Percentiles rank a stretch among this genome's conserved stretches.
These are phyloP conservation scores for Tenodera sinensis DNA, from an alignment of 2,888 invertebrate genomes.

Conservation along the genomic window DNA sequence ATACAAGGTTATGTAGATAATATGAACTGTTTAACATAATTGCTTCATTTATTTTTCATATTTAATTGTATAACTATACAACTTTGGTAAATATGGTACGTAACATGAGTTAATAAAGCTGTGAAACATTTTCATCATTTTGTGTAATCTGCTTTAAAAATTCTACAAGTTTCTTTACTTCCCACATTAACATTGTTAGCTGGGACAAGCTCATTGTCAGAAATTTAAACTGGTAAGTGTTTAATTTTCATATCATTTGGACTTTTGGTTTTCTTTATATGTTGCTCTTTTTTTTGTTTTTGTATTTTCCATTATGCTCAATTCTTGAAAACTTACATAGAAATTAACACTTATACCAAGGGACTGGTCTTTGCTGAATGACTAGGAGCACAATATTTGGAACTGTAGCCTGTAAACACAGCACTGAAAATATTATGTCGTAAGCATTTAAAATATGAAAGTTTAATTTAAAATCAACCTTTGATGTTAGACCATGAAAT, in stretches of 20 bases:
- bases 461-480: not conserved
- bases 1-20: not conserved
- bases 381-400: not conserved
- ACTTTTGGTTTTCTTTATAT: not conserved
- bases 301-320: not conserved
- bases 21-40: not conserved
- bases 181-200: not conserved
- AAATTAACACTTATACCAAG: not conserved
- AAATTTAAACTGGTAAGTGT: too few species aligned
- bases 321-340: not conserved
- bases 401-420: not conserved
- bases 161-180: not conserved
- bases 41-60: not conserved
- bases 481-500: not conserved
- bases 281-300: not conserved
- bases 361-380: not conserved
- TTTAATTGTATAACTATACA: not conserved
- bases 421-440: not conserved
- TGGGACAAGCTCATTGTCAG: not conserved
- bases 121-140: not conserved
- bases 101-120: not conserved
- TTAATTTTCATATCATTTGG: not conserved
- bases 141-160: not conserved
- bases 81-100: not conserved
- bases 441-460: not conserved